Conservation (phyloP, 2,113 vertebrate species). For the Mola mola region DNA sequence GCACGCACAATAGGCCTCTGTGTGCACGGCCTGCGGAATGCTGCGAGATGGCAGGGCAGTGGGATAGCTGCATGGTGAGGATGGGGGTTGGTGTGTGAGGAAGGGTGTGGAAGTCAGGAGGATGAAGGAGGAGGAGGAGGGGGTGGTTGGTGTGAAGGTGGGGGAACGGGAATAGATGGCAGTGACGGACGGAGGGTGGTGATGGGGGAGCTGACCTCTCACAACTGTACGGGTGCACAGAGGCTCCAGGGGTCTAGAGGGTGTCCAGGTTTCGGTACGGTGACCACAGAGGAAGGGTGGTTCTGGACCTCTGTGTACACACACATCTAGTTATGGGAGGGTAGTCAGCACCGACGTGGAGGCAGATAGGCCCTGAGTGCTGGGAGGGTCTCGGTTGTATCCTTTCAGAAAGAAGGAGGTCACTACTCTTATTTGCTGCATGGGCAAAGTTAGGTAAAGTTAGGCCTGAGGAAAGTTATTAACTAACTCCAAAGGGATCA, state of each 20-base stretch:
- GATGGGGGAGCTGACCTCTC: constrained; percentile 55
- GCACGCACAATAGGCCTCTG: constrained; percentile 84
- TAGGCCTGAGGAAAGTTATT: no score
- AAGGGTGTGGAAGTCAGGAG: constrained; percentile 64
- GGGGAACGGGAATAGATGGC: constrained; percentile 71
- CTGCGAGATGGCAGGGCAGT: constrained; percentile 82
- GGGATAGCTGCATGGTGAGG: constrained; percentile 80
- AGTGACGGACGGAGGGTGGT: constrained; percentile 61
- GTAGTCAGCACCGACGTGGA: constrained; percentile 32
- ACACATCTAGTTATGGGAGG: constrained; percentile 16
- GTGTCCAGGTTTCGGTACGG: constrained; percentile 79
- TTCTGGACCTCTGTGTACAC: constrained; percentile 41
- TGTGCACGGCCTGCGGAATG: constrained; percentile 83
- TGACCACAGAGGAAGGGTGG: constrained; percentile 57
- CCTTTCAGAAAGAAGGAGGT: background rate
- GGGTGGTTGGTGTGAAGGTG: constrained; percentile 52
- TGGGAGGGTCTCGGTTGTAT: constrained; percentile 10
- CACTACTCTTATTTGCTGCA: background rate
- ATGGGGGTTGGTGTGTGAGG: constrained; percentile 80
- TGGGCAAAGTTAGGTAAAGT: background rate
- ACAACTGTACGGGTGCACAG: constrained; percentile 63
- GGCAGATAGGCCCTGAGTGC: constrained; percentile 5
- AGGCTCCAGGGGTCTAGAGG: constrained; percentile 86
- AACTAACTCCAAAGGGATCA: no score
- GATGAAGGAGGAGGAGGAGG: constrained; percentile 53